phyloP scores from a whole-genome alignment of 2,797 vertebrate species.

The Peromyscus melanophrys region DNA sequence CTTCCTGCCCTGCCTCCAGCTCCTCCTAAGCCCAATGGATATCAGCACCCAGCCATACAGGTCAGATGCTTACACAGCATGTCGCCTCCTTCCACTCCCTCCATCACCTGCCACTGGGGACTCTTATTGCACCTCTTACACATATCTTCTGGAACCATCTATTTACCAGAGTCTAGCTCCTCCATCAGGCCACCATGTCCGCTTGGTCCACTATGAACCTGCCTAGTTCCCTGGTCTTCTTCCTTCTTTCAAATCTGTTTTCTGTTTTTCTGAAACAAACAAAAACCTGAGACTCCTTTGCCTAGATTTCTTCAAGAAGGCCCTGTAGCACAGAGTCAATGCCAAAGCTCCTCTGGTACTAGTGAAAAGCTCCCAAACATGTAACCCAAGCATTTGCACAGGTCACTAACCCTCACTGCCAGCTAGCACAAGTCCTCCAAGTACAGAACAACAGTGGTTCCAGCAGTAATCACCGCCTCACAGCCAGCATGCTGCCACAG shows the following conservation, averaged over 20 bases:
- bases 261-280: not conserved
- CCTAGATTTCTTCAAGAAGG: not conserved
- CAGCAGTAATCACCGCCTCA: not conserved
- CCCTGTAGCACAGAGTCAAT: not conserved
- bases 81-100: not conserved
- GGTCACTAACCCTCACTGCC: not conserved
- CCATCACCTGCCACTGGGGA: not conserved
- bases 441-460: not conserved
- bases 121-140: not conserved
- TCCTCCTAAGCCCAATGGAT: not conserved
- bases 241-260: not conserved
- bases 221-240: not conserved
- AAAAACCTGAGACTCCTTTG: not conserved
- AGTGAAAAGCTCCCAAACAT: not conserved
- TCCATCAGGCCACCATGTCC: not conserved
- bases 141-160: not conserved
- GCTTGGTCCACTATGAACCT: not conserved
- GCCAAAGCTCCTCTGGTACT: not conserved
- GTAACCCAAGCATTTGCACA: not conserved
- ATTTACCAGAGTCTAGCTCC: not conserved
- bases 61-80: not conserved
- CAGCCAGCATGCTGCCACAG: too few relatives aligned
- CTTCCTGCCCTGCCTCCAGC: not conserved
- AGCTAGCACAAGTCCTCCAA: not conserved
- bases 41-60: not conserved